Base-by-base conservation (phyloP, 1,140 invertebrate species). In the Eriocheir sinensis region DNA sequence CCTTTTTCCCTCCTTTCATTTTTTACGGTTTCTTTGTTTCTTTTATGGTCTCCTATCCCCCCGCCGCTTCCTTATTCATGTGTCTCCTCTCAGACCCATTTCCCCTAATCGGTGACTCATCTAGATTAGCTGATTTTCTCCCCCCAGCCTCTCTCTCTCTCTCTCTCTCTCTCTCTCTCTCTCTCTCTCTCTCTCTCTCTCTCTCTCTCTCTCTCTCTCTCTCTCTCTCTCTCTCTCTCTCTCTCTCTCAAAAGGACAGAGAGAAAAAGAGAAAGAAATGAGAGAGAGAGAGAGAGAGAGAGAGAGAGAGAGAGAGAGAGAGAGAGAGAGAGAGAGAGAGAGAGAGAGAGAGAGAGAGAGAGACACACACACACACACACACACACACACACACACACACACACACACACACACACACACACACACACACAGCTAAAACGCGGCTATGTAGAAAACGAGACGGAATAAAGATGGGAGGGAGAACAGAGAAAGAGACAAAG, bases 201-300 rank as follows among this genome's bases (percentile, higher is more conserved):
- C 44, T 53, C 44, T 90, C 48, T 72, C 30, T 90, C 48, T 72
- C 89, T 90, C 89, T 72, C 89, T 72, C 48, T 90, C 48, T 72
- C 41, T 60, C 41, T 48, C 89, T 89, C 89, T 44, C 41, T 60
- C 9, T 17, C 40, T 8, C 8, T 44, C 4, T 32, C 40, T 8
- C 15, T 12, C 85, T 88, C 12, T 0, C 30, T 30, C 4, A 40
- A 30, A 86, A 36, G 30, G 9, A 38, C 3, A 86, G 2, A 36
- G 40, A 17, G 40, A 36, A 27, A 15, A 40, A n/a, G n/a, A n/a
- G n/a, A 30, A 86, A 36, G 30, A 34, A 38, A 0, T 36, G 2
- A 36, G 40, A 17, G 40, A 36, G 6, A 15, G 34, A 40, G 30
- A 86, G 12, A 8, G 9, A 38, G 0, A 86, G 2, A 36, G 40